Base-by-base conservation (phyloP, 1,140 invertebrate genomes). In the Mycetomoellerius zeteki region DNA sequence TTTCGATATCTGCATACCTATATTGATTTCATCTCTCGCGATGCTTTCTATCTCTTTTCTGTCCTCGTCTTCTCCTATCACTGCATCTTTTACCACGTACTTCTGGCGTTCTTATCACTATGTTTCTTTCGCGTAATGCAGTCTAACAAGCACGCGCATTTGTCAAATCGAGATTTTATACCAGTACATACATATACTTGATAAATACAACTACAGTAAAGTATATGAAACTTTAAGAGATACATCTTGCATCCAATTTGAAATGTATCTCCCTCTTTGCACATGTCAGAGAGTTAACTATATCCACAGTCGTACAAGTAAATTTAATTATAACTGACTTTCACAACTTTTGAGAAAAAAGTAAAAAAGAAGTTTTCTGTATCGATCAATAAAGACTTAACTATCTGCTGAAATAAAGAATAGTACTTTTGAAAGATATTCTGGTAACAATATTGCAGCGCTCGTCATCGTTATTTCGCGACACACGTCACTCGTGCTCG, bases 1-100 rank as follows among this genome's bases (percentile, higher is more conserved):
- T 80, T 67, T 67, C 64, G 82, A 78, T 85, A 67, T 52, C 50
- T 73, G 50, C 67, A 47, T 86, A 87, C 86, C 72, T 75, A 89
- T 89, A 89, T 89, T 80, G 87, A 88, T 89, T 86, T 65, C 73
- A 86, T 71, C 54, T 76, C 50, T 33, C 37, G 56, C 16, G 52
- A 10, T n/a, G 30, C 43, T 43, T n/a, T 47, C 30, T 27, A 12
- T 43, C 27, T 19, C 14, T 16, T 64, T 30, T 65, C 27, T 12
- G 12, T 56, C 21, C 21, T 84, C 54, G 10, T 76, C 10, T 14
- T 81, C 7, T 37, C 43, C 43, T 33, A 30, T 78, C 37, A 47
- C 43, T 71, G 14, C 27, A 52, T 67, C 30, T 33, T 50, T 58
- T 30, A 16, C 3, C 21, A 6, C 21, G 60, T 67, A 43, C 30